Base-by-base conservation (phyloP, 2,797 vertebrate species). In the Darevskia nairensis region DNA sequence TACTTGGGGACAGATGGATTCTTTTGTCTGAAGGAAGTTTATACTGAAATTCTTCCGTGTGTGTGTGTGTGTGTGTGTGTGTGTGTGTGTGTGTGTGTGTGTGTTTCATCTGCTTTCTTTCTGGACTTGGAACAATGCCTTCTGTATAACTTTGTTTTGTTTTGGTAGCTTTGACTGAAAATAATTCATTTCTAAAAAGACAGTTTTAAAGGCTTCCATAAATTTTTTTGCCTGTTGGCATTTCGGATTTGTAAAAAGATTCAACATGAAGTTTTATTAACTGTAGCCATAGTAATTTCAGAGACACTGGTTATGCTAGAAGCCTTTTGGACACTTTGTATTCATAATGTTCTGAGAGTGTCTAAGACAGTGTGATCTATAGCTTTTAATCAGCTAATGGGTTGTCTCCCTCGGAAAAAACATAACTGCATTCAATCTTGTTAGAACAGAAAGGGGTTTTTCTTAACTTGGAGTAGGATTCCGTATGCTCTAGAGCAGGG, bases 341-440 rank as follows among this genome's bases (percentile, higher is more conserved):
- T 95, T 95, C 94, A 92, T 95, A 92, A 95, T 91, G 95, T 93
- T 44, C 27, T 91, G 88, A 94, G 92, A 64, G 35, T 94, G 94
- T 95, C 90, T 84, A 91, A 91, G 94, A 64, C 89, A 94, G 92
- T 0, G 0, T 96, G 95, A 96, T 96, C 93, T 94, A 92, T 95
- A 93, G 94, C 94, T 96, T 97, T 96, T 96, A 96, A 97, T 97
- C 95, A 96, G 89, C 93, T 96, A 95, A 97, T 96, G 94, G 95
- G 89, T 91, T 90, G 94, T 93, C 90, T 89, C 89, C 93, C 88
- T 21, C 44, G 75, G 87, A 91, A 85, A 85, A 86, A 95, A 92
- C 91, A 80, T 84, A 74, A 44, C 84, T 88, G 35, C 68, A 39
- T 94, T 95, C 91, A 93, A 72, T 72, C 66, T 35, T 91, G 88